Conservation (phyloP, 2,888 invertebrate species). For the Loripinus fragilis region DNA sequence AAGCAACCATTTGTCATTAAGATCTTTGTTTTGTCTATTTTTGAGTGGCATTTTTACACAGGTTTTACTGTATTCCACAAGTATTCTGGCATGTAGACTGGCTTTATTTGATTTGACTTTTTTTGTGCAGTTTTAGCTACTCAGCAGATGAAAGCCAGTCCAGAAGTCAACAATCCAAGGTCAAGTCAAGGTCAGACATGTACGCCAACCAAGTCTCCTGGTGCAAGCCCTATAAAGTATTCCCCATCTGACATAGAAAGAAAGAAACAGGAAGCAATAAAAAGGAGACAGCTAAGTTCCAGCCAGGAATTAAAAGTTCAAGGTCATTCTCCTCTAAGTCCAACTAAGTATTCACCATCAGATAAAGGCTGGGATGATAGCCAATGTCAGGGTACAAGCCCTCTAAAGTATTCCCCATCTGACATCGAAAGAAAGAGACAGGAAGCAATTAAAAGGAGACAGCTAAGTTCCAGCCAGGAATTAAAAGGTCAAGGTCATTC, state of each 20-base stretch:
- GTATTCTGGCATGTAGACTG: too few species aligned
- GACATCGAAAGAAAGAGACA: slow-evolving; percentile 71
- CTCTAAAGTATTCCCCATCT: slow-evolving; percentile 62
- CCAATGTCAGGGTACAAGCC: not conserved
- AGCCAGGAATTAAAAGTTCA: slow-evolving; percentile 27
- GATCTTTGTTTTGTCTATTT: too few species aligned
- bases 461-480: slow-evolving; percentile 23
- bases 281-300: slow-evolving; percentile 34
- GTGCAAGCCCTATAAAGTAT: too few species aligned
- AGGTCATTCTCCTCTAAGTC: slow-evolving; percentile 20
- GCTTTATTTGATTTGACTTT: too few species aligned
- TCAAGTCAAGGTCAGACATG: slow-evolving; percentile 17
- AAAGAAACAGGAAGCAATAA: slow-evolving; percentile 67
- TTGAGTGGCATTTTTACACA: too few species aligned
- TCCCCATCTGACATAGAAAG: slow-evolving; percentile 70
- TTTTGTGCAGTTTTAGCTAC: slow-evolving; percentile 43
- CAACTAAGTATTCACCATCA: slow-evolving; percentile 63
- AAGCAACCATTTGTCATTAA: too few species aligned
- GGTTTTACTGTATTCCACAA: too few species aligned
- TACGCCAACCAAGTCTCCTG: too few species aligned
- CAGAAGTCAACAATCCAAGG: slow-evolving; percentile 7
- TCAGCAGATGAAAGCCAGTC: slow-evolving; percentile 33
- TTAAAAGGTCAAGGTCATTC: not conserved
- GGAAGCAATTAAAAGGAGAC: slow-evolving; percentile 60
- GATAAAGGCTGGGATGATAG: not conserved